phyloP scores from a whole-genome alignment of 2,888 invertebrate species.

The Trissolcus brochymenae region DNA sequence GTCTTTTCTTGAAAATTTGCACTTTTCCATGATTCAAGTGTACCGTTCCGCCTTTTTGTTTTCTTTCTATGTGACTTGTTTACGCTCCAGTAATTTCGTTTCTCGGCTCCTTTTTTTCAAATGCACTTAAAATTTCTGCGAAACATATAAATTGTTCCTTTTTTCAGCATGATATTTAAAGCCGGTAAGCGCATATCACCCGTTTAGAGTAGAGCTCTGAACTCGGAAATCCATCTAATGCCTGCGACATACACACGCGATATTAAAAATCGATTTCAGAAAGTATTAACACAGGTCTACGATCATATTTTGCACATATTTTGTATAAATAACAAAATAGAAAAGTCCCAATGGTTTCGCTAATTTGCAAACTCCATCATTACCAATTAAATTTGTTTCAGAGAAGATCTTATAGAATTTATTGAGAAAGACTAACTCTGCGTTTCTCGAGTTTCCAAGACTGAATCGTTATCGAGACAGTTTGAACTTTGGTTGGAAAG shows the following conservation, averaged over 20 bases:
- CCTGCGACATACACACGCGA: no score
- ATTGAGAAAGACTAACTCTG: conserved; percentile 52
- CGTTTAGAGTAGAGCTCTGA: no score
- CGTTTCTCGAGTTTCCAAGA: conserved; percentile 55
- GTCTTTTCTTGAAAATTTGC: no score
- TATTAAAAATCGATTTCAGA: no score
- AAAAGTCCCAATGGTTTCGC: conserved; percentile 28
- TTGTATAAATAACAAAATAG: conserved; percentile 16
- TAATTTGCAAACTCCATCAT: conserved; percentile 47
- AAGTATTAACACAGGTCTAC: no score
- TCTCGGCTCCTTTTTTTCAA: neutral
- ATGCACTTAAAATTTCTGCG: no score
- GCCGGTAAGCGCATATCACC: no score
- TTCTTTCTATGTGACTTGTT: neutral
- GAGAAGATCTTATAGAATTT: conserved; percentile 51
- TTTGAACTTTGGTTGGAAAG: conserved; percentile 53
- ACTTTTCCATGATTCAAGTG: no score
- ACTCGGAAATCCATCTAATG: no score
- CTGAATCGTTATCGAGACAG: conserved; percentile 56
- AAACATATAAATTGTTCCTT: no score
- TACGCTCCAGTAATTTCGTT: conserved; percentile 2
- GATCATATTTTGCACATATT: conserved; percentile 14
- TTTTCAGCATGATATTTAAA: no score
- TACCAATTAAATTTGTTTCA: conserved; percentile 50
- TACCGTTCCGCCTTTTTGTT: neutral